phyloP scores from a whole-genome alignment of 2,113 vertebrate genomes.

The Eclectus roratus region DNA sequence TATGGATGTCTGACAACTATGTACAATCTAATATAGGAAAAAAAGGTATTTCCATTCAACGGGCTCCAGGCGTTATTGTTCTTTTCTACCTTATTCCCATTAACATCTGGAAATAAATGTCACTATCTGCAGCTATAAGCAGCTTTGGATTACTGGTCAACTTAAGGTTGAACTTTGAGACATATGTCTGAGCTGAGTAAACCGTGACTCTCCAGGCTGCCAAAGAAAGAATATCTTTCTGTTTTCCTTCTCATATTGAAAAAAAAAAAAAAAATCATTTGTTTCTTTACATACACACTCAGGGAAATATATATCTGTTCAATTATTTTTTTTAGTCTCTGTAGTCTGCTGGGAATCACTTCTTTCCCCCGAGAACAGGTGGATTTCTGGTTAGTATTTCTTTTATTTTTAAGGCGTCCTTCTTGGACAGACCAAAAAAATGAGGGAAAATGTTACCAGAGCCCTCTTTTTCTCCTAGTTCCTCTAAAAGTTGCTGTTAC shows the following conservation, averaged over 20 bases:
- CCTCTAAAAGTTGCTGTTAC: not conserved
- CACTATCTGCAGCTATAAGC: not conserved
- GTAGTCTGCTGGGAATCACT: not conserved
- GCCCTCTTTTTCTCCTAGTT: not conserved
- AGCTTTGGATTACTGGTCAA: not conserved
- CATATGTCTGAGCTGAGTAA: not conserved
- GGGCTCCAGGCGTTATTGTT: not conserved
- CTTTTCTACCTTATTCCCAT: not conserved
- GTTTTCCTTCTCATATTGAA: not conserved
- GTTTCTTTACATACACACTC: not conserved
- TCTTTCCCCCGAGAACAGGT: not conserved
- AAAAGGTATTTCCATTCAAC: not conserved
- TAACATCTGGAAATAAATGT: conserved; percentile 6
- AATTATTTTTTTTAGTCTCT: not conserved
- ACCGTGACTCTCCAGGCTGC: not conserved
- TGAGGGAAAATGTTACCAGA: not conserved
- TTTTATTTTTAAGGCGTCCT: not conserved
- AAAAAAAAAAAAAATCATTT: not conserved
- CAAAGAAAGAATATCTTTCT: conserved; percentile 20
- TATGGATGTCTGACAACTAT: not conserved
- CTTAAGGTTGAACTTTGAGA: conserved; percentile 19
- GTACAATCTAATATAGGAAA: not conserved
- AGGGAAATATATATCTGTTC: not conserved
- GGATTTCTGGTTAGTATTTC: not conserved
- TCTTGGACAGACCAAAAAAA: not conserved